Evolutionary conservation across 2,888 invertebrate genomes (phyloP).

Genomic region (Drosophila heteroneura): DNA sequence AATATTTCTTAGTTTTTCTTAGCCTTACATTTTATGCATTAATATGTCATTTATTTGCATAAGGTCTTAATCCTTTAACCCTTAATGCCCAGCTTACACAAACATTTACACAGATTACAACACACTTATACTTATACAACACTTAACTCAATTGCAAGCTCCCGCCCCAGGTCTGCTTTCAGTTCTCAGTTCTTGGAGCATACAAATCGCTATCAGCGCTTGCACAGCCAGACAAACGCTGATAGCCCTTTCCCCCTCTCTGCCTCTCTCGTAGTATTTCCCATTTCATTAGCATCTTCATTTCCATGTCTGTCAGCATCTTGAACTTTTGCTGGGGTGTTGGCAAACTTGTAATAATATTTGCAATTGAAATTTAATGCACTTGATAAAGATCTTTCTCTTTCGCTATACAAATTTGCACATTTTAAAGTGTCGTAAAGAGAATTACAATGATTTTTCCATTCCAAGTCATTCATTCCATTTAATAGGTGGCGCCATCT

Average conservation of each 20-base stretch:
- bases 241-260: background rate
- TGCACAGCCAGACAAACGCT: background rate
- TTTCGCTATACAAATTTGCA: background rate
- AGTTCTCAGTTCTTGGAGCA: conserved; percentile 4
- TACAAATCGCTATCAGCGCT: conserved; percentile 25
- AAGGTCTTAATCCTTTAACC: background rate
- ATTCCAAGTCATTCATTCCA: background rate
- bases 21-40: background rate
- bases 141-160: conserved; percentile 30
- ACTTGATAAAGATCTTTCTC: conserved; percentile 57
- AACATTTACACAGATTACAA: conserved; percentile 4
- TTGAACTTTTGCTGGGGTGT: conserved; percentile 74
- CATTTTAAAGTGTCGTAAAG: conserved; percentile 40
- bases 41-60: background rate
- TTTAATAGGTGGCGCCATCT: conserved; percentile 48
- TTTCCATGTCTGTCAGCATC: conserved; percentile 65
- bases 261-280: background rate
- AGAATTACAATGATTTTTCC: conserved; percentile 6
- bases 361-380: conserved; percentile 61
- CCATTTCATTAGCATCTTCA: conserved; percentile 73
- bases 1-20: background rate
- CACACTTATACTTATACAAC: conserved; percentile 40
- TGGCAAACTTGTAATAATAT: conserved; percentile 52
- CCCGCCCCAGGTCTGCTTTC: conserved; percentile 4
- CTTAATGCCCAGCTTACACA: background rate